Evolutionary conservation across 2,888 invertebrate species (phyloP), one percentile per base, ranked within the genome.

Genomic region (Drosophila pseudotalamancana): DNA sequence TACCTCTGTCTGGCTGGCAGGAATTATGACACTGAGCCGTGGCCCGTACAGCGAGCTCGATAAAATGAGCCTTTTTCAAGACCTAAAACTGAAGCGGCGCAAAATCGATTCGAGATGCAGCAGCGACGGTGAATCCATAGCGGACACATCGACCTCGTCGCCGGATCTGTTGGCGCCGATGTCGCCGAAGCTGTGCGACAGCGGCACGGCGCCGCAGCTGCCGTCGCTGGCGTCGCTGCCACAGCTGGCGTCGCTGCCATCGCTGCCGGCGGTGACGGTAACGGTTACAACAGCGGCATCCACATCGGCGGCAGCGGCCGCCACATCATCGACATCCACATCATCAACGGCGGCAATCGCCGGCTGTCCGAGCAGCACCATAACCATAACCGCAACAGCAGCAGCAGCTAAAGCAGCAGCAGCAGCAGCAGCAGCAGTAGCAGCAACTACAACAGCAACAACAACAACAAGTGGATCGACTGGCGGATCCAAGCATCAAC

Each of bases 11-110:
- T 14, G 0, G 5, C 92, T 18, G 9, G 35, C n/a, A 97, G 97
- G 97, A 97, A 97, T 97, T 96, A 97, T 97, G 97, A 97, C 97
- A 96, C 96, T 97, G 95, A 97, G 97, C 95, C 96, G 96, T 95
- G 96, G 96, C 94, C 96, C 97, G 95, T 97, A 97, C 95, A 92
- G 91, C 94, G 97, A 97, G 95, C 96, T 97, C 94, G 97, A 97
- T 96, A 97, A 97, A 94, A 98, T 98, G 97, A 98, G 97, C 96
- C 96, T 98, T 93, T 98, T 97, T 94, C 97, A 98, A 95, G 97
- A 98, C 94, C 95, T 98, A 94, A 98, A 98, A 94, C 94, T 98
- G 93, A 98, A 98, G 95, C 95, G 98, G 94, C 96, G 97, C 94
- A 97, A 98, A 95, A 96, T 98, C 92, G 97, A 97, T 94, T 97